Evolutionary conservation across 64 coral and sea anemone genomes (phyloP).

Genomic region (Stichodactyla helianthus): DNA sequence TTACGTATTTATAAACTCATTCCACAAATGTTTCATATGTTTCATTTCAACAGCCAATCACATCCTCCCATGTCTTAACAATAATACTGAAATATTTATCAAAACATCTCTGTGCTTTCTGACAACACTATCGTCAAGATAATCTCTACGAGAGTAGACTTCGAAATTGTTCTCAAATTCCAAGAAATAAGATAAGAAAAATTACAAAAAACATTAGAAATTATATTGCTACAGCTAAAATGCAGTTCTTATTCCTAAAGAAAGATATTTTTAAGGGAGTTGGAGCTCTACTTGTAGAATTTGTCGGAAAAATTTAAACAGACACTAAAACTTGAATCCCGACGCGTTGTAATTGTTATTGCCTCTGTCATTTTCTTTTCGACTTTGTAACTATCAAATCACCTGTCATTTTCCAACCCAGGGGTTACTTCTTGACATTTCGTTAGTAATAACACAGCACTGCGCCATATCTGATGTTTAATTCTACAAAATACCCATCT

Average conservation of each 20-base stretch:
- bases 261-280: not conserved
- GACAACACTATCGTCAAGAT: not conserved
- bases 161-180: not conserved
- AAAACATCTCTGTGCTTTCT: constrained; percentile 3
- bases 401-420: constrained; percentile 5
- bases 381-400: constrained; percentile 6
- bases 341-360: not conserved
- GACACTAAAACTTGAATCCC: not conserved
- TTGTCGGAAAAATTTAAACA: not conserved
- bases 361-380: not conserved
- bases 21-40: constrained; percentile 2
- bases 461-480: not conserved
- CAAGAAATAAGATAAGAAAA: not conserved
- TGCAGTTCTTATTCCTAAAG: no score
- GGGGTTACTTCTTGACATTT: constrained; percentile 3
- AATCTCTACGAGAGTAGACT: not conserved
- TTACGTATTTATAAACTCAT: not conserved
- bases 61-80: not conserved
- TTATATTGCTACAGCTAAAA: no score
- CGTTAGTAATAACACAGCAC: not conserved
- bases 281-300: not conserved
- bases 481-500: not conserved
- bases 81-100: not conserved
- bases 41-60: not conserved
- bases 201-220: not conserved